Base-by-base conservation (phyloP, 1,140 invertebrate genomes). In the Nixonia krombeini region DNA sequence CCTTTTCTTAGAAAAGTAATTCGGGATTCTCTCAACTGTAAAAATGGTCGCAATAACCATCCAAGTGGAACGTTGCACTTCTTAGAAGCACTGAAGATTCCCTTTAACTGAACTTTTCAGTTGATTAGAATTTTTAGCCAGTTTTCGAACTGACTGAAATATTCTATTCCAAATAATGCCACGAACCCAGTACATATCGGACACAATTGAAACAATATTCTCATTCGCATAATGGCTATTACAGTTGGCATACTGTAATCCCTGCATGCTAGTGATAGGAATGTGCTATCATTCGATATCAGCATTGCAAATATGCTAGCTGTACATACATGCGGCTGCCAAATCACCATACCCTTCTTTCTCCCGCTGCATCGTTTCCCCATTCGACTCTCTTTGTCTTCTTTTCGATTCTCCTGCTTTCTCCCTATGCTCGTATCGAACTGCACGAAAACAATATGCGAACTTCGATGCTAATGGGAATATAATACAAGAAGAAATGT, bases 201-300 rank as follows among this genome's bases (percentile, higher is more conserved):
- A 52, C 50, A 66, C 63, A 66, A 66, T 66, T 66, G 55, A 66
- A 66, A 59, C 55, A 55, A 66, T 66, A 66, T 66, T 66, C 63
- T 55, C 63, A 49, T 66, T 66, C 55, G 53, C 55, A 66, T 66
- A 53, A 66, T 44, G 55, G 49, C 52, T 52, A 66, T 66, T 66
- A 66, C 42, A 55, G 49, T 42, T 58, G 49, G 56, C 33, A 53
- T 56, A 62, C 59, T 56, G 57, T 62, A 71, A 59, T 71, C 53
- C 45, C 59, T 55, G 53, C 41, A 47, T 55, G 64, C 63, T 51
- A 62, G 61, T 67, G 68, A 75, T 75, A 73, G 74, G 73, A 74
- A 76, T 76, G 72, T 61, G 70, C 74, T 76, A 78, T 79, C 74
- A 73, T 74, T 65, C 44, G 63, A 73, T 79, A 76, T 79, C 76